Conservation (phyloP, 92 coral and sea anemone species). For the Anthopleura xanthogrammica region DNA sequence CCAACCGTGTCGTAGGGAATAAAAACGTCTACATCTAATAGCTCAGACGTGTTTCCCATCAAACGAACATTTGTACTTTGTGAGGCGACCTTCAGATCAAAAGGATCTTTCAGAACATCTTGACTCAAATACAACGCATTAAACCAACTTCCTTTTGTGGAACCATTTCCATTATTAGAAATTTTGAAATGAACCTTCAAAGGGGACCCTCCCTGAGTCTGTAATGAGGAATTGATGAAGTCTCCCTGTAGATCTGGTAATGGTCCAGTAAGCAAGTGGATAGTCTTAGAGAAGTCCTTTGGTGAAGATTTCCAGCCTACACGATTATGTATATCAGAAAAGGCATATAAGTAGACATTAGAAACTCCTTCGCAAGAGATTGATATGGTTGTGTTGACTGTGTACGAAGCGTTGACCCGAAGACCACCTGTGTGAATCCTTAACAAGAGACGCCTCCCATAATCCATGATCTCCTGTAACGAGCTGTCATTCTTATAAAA, state of each 20-base stretch:
- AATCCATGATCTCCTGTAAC: slow-evolving; percentile 34
- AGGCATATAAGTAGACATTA: slow-evolving; percentile 41
- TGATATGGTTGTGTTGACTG: slow-evolving; percentile 22
- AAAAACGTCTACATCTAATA: slow-evolving; percentile 48
- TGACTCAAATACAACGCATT: slow-evolving; percentile 67
- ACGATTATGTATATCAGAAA: slow-evolving; percentile 54
- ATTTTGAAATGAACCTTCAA: slow-evolving; percentile 48
- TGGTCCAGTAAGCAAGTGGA: slow-evolving; percentile 36
- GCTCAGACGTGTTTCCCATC: slow-evolving; percentile 34
- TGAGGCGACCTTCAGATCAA: slow-evolving; percentile 56
- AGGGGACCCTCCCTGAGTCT: slow-evolving; percentile 38
- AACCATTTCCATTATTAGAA: slow-evolving; percentile 52
- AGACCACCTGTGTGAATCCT: slow-evolving; percentile 60
- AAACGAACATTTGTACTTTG: slow-evolving; percentile 47
- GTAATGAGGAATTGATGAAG: slow-evolving; percentile 31
- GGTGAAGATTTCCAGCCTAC: slow-evolving; percentile 11
- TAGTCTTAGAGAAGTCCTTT: slow-evolving; percentile 10
- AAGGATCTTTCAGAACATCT: slow-evolving; percentile 69
- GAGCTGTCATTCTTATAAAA: slow-evolving; percentile 38
- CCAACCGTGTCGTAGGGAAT: slow-evolving; percentile 72
- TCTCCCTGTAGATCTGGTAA: slow-evolving; percentile 66
- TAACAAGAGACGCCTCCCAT: slow-evolving; percentile 45
- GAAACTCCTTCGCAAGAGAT: slow-evolving; percentile 35
- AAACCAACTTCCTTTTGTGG: slow-evolving; percentile 57
- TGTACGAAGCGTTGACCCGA: slow-evolving; percentile 35